Base-by-base conservation (phyloP, 2,797 vertebrate genomes). In the Microhierax caerulescens region DNA sequence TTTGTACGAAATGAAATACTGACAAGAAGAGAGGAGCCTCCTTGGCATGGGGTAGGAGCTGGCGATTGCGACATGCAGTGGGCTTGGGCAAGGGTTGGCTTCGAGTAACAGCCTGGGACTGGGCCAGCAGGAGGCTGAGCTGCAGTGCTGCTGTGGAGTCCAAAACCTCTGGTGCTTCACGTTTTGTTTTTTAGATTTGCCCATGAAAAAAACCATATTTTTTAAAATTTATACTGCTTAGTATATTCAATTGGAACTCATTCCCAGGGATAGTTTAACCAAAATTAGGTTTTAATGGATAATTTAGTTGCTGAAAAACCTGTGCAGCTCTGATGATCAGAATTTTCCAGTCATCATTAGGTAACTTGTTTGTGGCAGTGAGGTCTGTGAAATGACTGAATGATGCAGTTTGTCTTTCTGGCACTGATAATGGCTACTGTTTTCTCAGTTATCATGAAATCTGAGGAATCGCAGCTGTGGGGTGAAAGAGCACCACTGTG, bases 341-440 rank as follows among this genome's bases (percentile, higher is more conserved):
- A 81, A 81, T 90, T 95, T 93, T 91, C 73, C 80, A 57, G 64
- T 68, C 22, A 17, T 83, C 36, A 7, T 67, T 56, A 48, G 69
- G 51, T 61, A 56, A 78, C 11, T 0, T 28, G 30, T 67, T 92
- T 68, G 39, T 60, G 41, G 41, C 83, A 45, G 1, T 21, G 41
- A 41, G 36, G 18, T 34, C 60, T 86, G 37, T 76, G 75, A 53
- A 69, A 30, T 61, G 47, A 22, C 32, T 51, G 56, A 30, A 34
- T 8, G 56, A 69, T 65, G 32, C 5, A 0, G n/a, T 90, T 74
- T 85, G 54, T 75, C 18, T 47, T 69, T 74, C 32, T 83, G 76
- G 34, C n/a, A 2, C 27, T 41, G 43, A 16, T 20, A 7, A 1
- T 19, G 27, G 34, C 45, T 70, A 8, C 24, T 28, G 18, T 63